These are phyloP conservation scores for Stegostoma tigrinum DNA, from an alignment of 2,113 vertebrate species.

Conservation along the genomic window DNA sequence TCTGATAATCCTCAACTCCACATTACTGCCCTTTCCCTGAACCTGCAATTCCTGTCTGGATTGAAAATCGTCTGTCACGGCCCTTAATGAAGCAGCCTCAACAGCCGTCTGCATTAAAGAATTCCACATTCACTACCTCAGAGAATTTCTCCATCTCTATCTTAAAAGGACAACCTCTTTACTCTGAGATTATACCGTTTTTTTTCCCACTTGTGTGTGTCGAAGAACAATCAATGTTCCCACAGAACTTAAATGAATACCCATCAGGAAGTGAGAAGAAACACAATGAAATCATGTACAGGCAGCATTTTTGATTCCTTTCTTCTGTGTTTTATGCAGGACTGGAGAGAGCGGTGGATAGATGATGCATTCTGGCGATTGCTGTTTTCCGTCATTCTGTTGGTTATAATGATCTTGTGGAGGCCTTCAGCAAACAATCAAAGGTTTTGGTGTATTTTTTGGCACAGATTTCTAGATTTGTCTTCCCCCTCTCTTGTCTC, in stretches of 20 bases:
- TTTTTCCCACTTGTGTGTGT: too few relatives aligned
- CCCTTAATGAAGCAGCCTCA: too few relatives aligned
- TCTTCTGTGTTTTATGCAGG: constrained; percentile 54
- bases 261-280: neutral
- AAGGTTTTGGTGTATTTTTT: constrained; percentile 60
- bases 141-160: too few relatives aligned
- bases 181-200: too few relatives aligned
- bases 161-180: too few relatives aligned
- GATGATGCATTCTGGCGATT: constrained; percentile 94
- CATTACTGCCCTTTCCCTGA: too few relatives aligned
- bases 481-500: neutral
- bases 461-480: neutral
- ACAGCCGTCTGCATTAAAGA: too few relatives aligned
- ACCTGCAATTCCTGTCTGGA: too few relatives aligned
- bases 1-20: too few relatives aligned
- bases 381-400: constrained; percentile 87
- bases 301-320: neutral
- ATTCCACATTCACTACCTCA: too few relatives aligned
- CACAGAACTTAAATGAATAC: neutral
- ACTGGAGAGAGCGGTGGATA: constrained; percentile 92
- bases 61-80: too few relatives aligned
- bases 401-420: constrained; percentile 93
- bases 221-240: too few relatives aligned
- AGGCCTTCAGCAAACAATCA: constrained; percentile 89
- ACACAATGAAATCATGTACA: neutral